Evolutionary conservation across 1,140 invertebrate genomes (phyloP).

Genomic region (Drosophila aff.): DNA sequence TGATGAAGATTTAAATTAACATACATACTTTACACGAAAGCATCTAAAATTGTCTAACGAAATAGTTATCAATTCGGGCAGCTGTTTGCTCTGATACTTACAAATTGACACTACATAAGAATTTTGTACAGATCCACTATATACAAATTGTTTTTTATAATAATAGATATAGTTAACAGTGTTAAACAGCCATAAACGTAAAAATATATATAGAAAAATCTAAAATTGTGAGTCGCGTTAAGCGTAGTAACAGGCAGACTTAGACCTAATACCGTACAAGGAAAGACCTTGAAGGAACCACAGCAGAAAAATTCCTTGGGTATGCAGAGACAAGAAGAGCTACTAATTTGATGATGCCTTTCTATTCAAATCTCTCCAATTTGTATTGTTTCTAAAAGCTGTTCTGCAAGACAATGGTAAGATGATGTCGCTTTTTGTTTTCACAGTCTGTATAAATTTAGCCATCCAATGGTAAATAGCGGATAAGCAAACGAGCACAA

Average conservation of each 20-base stretch:
- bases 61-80: too few species aligned
- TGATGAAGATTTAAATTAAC: not conserved
- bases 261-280: too few species aligned
- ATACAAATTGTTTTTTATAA: too few species aligned
- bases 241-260: not conserved
- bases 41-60: not conserved
- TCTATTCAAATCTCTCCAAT: not conserved
- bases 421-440: conserved; percentile 1
- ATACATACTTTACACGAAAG: not conserved
- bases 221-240: too few species aligned
- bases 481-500: not conserved
- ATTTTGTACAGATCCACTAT: too few species aligned
- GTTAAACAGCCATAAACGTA: too few species aligned
- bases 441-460: conserved; percentile 2
- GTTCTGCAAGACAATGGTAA: conserved; percentile 3
- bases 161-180: too few species aligned
- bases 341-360: not conserved
- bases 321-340: not conserved
- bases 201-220: too few species aligned
- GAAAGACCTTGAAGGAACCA: too few species aligned
- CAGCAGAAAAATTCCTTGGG: too few species aligned
- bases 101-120: too few species aligned
- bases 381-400: not conserved
- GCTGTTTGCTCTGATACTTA: too few species aligned
- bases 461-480: not conserved